Evolutionary conservation across 2,888 invertebrate genomes (phyloP).

Genomic region (Crossocerus cetratus): DNA sequence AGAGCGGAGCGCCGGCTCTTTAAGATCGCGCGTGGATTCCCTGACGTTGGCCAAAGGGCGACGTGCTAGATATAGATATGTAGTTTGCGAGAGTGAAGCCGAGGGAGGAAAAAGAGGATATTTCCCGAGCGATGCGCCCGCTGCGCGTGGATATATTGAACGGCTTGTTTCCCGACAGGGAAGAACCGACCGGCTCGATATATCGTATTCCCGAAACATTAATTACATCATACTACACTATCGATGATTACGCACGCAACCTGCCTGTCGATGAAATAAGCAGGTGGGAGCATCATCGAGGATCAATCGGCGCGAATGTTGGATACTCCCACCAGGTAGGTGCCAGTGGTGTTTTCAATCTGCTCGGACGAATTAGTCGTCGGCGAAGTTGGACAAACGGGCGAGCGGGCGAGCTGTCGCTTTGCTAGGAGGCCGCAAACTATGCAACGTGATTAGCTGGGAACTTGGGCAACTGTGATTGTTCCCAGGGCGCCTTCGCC

Average conservation of each 20-base stretch:
- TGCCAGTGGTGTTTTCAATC: slow-evolving; percentile 39
- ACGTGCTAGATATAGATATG: no score
- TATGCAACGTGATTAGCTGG: slow-evolving; percentile 63
- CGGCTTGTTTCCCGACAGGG: no score
- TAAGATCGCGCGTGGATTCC: not conserved
- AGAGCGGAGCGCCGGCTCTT: no score
- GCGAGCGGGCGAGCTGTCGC: slow-evolving; percentile 38
- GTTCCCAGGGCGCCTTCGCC: slow-evolving; percentile 53
- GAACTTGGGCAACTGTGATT: slow-evolving; percentile 61
- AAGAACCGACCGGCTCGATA: no score
- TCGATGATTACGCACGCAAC: no score
- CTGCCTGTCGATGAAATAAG: no score
- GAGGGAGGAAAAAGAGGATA: not conserved
- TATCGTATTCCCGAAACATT: no score
- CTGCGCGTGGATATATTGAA: no score
- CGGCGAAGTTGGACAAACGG: slow-evolving; percentile 38
- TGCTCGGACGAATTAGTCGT: slow-evolving; percentile 35
- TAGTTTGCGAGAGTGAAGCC: no score
- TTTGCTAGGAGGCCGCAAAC: slow-evolving; percentile 53
- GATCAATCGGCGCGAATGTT: not conserved
- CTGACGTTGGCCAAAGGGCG: not conserved
- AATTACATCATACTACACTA: no score
- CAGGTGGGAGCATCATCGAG: not conserved
- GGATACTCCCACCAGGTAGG: not conserved
- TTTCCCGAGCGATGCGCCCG: no score